Conservation (phyloP, 2,888 invertebrate genomes). For the Uloborus plumipes region DNA sequence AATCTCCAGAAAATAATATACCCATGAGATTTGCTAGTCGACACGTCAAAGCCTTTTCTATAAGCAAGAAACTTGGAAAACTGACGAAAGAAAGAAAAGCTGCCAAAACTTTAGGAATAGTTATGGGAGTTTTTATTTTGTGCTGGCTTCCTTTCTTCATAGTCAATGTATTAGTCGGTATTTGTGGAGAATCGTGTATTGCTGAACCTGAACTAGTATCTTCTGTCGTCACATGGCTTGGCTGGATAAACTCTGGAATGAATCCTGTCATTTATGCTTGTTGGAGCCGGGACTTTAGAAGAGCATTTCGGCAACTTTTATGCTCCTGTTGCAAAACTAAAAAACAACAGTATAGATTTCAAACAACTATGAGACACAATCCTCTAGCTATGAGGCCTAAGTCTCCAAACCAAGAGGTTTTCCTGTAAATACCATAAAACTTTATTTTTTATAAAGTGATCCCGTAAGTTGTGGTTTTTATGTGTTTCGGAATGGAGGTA, state of each 20-base stretch:
- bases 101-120: conserved; percentile 95
- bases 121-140: conserved; percentile 93
- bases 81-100: conserved; percentile 98
- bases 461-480: too few species aligned
- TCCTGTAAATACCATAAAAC: conserved; percentile 14
- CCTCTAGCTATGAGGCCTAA: conserved; percentile 10
- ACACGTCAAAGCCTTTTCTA: conserved; percentile 84
- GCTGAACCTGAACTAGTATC: conserved; percentile 88
- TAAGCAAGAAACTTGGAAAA: conserved; percentile 92
- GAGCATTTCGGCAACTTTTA: conserved; percentile 91
- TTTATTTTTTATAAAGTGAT: not conserved
- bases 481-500: too few species aligned
- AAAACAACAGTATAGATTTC: conserved; percentile 33
- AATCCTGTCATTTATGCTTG: conserved; percentile 98
- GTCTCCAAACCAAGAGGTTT: conserved; percentile 52
- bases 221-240: conserved; percentile 92
- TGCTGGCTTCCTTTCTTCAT: conserved; percentile 99
- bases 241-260: conserved; percentile 96
- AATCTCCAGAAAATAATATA: conserved; percentile 31
- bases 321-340: conserved; percentile 85
- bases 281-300: conserved; percentile 91
- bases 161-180: conserved; percentile 90
- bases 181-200: conserved; percentile 82
- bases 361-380: conserved; percentile 31
- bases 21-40: conserved; percentile 52